Percentiles rank a stretch among this genome's conserved stretches.
phyloP scores from a whole-genome alignment of 2,113 vertebrate species.

The Himantopus leucocephalus region DNA sequence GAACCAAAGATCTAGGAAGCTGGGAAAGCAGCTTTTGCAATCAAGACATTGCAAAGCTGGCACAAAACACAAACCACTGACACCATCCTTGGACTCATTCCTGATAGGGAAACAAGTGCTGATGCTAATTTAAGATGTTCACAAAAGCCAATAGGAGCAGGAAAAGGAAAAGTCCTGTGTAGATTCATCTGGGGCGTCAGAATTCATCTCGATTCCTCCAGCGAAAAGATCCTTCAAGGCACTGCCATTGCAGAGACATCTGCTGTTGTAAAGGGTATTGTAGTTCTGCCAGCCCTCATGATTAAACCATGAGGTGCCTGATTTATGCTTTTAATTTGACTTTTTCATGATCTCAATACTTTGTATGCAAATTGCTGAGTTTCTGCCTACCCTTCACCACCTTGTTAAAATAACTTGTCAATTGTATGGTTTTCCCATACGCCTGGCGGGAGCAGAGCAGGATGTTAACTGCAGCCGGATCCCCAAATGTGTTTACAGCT shows the following conservation, averaged over 20 bases:
- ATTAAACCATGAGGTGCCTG: neutral
- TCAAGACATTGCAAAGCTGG: neutral
- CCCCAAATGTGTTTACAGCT: neutral
- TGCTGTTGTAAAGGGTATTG: neutral
- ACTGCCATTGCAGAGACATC: neutral
- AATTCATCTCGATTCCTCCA: neutral
- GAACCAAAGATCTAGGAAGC: neutral
- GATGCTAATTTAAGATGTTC: neutral
- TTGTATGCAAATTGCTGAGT: neutral
- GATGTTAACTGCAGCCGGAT: neutral
- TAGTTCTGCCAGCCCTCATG: neutral
- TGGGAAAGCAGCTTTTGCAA: neutral
- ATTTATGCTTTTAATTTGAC: constrained; percentile 14
- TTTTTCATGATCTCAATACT: neutral
- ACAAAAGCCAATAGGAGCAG: neutral
- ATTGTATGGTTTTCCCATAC: neutral
- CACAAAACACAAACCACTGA: neutral
- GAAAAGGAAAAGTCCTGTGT: neutral
- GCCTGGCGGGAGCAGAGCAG: neutral
- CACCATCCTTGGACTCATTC: neutral
- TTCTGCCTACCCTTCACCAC: neutral
- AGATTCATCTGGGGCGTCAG: neutral
- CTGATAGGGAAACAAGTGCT: neutral
- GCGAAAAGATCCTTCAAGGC: neutral
- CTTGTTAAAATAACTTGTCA: neutral